These are phyloP conservation scores for Acanthurus lineatus DNA, from an alignment of 2,797 vertebrate genomes.

Conservation along the genomic window DNA sequence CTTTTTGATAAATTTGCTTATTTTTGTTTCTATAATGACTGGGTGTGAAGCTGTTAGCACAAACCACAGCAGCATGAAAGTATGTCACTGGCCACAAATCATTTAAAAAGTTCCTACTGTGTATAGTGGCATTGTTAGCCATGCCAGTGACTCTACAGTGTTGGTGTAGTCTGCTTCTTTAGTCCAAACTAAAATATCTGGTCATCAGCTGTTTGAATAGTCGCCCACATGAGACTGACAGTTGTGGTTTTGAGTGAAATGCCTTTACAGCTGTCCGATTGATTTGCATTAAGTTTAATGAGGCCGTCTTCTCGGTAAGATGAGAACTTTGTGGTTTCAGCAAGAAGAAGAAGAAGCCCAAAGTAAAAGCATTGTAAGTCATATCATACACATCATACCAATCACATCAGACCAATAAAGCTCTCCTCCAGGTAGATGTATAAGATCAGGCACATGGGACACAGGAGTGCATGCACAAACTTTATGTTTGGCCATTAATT, in stretches of 20 bases:
- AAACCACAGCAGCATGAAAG: not conserved
- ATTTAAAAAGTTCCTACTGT: too few relatives aligned
- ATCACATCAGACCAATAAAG: too few relatives aligned
- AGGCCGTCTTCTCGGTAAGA: not conserved
- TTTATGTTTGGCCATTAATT: not conserved
- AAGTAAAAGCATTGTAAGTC: too few relatives aligned
- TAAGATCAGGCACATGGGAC: too few relatives aligned
- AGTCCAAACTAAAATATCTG: not conserved
- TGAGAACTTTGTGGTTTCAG: too few relatives aligned
- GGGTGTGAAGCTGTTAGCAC: not conserved
- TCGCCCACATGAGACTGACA: too few relatives aligned
- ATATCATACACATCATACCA: too few relatives aligned
- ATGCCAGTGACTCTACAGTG: not conserved
- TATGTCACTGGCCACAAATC: not conserved
- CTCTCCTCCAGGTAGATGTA: too few relatives aligned
- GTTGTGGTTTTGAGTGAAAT: not conserved
- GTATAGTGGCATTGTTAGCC: not conserved
- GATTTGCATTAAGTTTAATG: not conserved
- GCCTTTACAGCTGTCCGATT: not conserved
- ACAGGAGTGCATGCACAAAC: too few relatives aligned
- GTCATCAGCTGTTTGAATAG: not conserved
- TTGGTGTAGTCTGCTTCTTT: too few relatives aligned
- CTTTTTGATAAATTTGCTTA: not conserved
- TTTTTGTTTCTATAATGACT: not conserved
- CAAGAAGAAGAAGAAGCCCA: too few relatives aligned